Conservation (phyloP, 2,797 vertebrate species). For the Novumbra hubbsi region DNA sequence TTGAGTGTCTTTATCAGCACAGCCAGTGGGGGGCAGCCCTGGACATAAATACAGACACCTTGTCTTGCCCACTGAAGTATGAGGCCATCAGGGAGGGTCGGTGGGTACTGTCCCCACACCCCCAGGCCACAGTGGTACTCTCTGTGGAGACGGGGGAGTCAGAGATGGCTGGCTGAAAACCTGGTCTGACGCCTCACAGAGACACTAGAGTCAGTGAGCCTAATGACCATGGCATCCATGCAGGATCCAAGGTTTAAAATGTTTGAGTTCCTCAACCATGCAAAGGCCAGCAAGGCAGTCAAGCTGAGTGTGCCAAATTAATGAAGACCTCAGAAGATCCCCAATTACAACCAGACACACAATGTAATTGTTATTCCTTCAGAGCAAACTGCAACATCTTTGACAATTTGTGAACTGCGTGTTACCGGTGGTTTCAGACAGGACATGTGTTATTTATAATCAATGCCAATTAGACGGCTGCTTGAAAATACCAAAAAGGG, state of each 20-base stretch:
- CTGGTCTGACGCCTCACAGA: not conserved
- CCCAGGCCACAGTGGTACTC: slow-evolving; percentile 6
- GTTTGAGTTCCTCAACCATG: not conserved
- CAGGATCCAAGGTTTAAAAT: not conserved
- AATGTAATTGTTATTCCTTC: not conserved
- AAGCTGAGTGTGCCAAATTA: not conserved
- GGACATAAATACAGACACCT: not conserved
- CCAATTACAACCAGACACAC: too few species aligned
- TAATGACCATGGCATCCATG: not conserved
- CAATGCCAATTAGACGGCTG: not conserved
- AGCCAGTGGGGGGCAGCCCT: not conserved
- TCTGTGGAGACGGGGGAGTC: slow-evolving; percentile 11
- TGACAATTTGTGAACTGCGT: not conserved
- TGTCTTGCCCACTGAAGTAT: not conserved
- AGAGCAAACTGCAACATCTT: too few species aligned
- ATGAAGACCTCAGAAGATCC: not conserved
- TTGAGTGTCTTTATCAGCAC: not conserved
- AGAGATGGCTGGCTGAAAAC: not conserved
- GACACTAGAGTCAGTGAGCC: not conserved
- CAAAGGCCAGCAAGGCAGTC: not conserved
- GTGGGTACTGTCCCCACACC: not conserved
- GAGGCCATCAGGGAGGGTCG: not conserved
- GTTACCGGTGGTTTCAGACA: too few species aligned
- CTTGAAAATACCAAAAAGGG: too few species aligned
- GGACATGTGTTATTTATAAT: too few species aligned